Percentiles rank a stretch among this genome's conserved stretches.
phyloP scores from a whole-genome alignment of 1,140 invertebrate genomes.

The Andrena cerasifolii region DNA sequence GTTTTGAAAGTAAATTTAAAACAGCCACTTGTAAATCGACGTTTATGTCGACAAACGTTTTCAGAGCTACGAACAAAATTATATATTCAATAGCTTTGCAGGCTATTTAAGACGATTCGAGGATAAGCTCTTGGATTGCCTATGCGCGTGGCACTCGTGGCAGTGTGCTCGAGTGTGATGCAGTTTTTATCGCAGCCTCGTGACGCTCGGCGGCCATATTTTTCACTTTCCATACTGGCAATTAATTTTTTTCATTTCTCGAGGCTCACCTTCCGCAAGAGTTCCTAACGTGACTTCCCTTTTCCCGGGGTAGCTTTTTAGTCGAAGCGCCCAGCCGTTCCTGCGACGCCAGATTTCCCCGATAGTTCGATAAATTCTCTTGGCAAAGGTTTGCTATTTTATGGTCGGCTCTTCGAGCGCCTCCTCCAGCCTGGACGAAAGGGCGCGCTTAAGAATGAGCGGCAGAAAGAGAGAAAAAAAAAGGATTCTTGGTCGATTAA shows the following conservation, averaged over 20 bases:
- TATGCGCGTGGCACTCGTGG: too few species aligned
- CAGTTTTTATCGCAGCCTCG: too few species aligned
- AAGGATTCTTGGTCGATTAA: conserved; percentile 63
- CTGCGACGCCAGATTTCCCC: conserved; percentile 34
- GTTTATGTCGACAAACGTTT: too few species aligned
- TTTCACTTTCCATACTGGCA: conserved; percentile 20
- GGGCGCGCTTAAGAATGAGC: conserved; percentile 51
- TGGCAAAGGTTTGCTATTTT: conserved; percentile 43
- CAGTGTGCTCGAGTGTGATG: too few species aligned
- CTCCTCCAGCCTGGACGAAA: conserved; percentile 21
- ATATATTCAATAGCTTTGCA: too few species aligned
- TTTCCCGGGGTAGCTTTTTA: conserved; percentile 19
- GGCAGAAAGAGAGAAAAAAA: neutral
- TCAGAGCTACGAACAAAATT: too few species aligned
- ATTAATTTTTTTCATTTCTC: conserved; percentile 36
- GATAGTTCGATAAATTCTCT: conserved; percentile 44
- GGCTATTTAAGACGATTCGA: too few species aligned
- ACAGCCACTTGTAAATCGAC: too few species aligned
- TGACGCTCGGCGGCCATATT: too few species aligned
- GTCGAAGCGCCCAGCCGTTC: conserved; percentile 23
- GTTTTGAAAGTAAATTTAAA: too few species aligned
- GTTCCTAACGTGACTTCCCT: neutral
- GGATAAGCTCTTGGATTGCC: too few species aligned
- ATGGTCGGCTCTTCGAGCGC: conserved; percentile 16
- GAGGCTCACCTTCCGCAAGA: neutral